Conservation (phyloP, 1,140 invertebrate species). For the Fragariocoptes setiger region DNA sequence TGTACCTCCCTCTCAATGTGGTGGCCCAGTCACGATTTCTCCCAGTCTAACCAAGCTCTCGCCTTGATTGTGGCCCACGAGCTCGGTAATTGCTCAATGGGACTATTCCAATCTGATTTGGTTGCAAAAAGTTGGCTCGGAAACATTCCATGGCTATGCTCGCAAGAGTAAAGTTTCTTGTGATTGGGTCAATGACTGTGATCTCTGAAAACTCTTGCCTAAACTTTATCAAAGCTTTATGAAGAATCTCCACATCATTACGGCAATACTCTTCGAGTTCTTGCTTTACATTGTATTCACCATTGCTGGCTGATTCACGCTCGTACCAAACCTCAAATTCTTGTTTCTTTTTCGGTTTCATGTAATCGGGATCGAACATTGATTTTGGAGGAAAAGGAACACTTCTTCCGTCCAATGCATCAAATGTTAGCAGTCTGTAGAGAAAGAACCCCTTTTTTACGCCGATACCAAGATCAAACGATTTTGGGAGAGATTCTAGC, state of each 20-base stretch:
- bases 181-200: constrained; percentile 2
- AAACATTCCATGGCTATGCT: neutral
- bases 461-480: neutral
- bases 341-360: constrained; percentile 1
- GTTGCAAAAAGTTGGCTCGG: neutral
- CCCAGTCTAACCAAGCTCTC: constrained; percentile 1
- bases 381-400: neutral
- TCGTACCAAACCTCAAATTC: constrained; percentile 6
- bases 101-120: neutral
- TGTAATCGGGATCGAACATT: constrained; percentile 1
- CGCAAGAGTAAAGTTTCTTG: constrained; percentile 2
- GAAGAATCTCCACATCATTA: too few relatives aligned
- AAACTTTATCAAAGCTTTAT: too few relatives aligned
- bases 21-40: neutral
- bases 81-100: neutral
- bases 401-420: neutral
- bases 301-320: too few relatives aligned
- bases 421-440: neutral
- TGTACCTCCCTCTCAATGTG: neutral
- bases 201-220: too few relatives aligned
- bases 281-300: too few relatives aligned
- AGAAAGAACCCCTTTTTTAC: constrained; percentile 4
- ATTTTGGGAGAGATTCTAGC: neutral
- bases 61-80: neutral
- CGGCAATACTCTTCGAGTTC: too few relatives aligned